Evolutionary conservation across 2,113 vertebrate genomes (phyloP), one percentile per base, ranked within the genome.

Genomic region (Phylloscopus whistleri): DNA sequence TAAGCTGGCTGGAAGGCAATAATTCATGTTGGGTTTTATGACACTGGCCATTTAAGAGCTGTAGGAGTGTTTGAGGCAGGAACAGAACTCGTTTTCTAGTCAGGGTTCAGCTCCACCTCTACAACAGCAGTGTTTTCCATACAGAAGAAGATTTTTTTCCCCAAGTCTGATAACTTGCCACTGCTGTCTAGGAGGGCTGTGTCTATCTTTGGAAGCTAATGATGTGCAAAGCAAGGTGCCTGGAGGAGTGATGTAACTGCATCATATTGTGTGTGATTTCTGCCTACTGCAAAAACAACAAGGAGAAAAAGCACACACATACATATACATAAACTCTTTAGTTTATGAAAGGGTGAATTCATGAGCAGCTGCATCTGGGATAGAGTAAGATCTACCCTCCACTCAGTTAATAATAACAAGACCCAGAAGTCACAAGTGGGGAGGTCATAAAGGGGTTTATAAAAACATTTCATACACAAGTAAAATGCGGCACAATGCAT

Each of bases 11-110:
- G 87, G 64, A 90, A 95, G 92, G 95, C 93, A 94, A 39, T 97
- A 97, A 97, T 95, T 97, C 94, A 94, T 44, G 74, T 72, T 95
- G 89, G 64, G 56, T 85, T 97, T 97, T 97, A 97, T 94, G 96
- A 70, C 74, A 69, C 33, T 80, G 91, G 75, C 80, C 79, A 58
- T 96, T 96, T 97, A 96, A 93, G 79, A 89, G 86, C 82, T 93
- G 79, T 87, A 84, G 91, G 87, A 97, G 64, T 27, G 17, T 91
- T 96, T 81, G 76, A 83, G 95, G 82, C 59, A 92, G 90, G 74
- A 97, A 27, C 56, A 76, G 56, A 86, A 48, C 68, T 74, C 1
- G 0, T 78, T 91, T 93, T 92, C 96, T 81, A 91, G 82, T 23
- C 67, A 93, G 86, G 49, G 52, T 90, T 87, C 73, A 94, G 30